phyloP scores from a whole-genome alignment of 2,113 vertebrate species.

The Callorhinus ursinus region DNA sequence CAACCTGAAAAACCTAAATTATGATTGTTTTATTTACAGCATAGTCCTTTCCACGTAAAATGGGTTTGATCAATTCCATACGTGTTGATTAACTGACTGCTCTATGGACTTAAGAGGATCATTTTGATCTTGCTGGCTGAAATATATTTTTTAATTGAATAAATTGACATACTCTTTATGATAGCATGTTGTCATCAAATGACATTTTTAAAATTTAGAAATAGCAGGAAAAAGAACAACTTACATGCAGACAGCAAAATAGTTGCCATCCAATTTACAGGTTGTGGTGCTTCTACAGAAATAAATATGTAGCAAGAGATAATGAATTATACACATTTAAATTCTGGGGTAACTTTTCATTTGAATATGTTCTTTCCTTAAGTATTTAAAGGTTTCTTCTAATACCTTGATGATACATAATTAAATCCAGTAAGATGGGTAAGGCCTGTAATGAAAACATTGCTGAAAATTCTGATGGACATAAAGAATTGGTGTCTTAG shows the following conservation, averaged over 20 bases:
- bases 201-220: conserved; percentile 61
- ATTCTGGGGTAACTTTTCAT: conserved; percentile 4
- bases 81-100: conserved; percentile 53
- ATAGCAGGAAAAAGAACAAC: background rate
- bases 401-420: conserved; percentile 43
- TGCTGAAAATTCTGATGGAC: background rate
- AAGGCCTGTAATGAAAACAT: conserved; percentile 26
- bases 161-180: conserved; percentile 16
- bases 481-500: background rate
- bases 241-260: background rate
- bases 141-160: conserved; percentile 57
- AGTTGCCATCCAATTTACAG: background rate
- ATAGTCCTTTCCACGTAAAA: background rate
- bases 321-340: background rate
- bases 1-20: background rate
- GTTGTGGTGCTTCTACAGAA: background rate
- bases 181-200: conserved; percentile 10
- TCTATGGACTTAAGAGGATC: conserved; percentile 45
- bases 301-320: background rate
- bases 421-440: conserved; percentile 32
- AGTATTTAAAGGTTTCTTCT: background rate
- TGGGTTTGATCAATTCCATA: conserved; percentile 19
- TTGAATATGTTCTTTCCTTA: conserved; percentile 6
- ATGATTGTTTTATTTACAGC: background rate
- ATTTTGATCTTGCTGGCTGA: conserved; percentile 66